Evolutionary conservation across 2,113 vertebrate species (phyloP).

Genomic region (human): GRCh38 chr9:120685001-120685500

Average conservation of each 20-base stretch:
- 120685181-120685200: not conserved
- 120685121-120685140: not conserved
- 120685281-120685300: not conserved
- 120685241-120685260: not conserved
- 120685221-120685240: not conserved
- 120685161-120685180: not conserved
- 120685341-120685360: not conserved
- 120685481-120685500: slow-evolving; percentile 38
- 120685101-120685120: too few relatives aligned
- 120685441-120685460: not conserved
- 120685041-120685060: too few relatives aligned
- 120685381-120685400: slow-evolving; percentile 5
- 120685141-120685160: not conserved
- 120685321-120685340: not conserved
- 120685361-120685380: slow-evolving; percentile 43
- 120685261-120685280: not conserved
- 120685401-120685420: slow-evolving; percentile 15
- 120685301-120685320: slow-evolving; percentile 22
- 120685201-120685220: not conserved
- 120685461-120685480: not conserved
- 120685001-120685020: too few relatives aligned
- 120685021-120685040: too few relatives aligned
- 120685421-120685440: not conserved
- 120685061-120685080: too few relatives aligned
- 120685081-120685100: too few relatives aligned